Base-by-base conservation (phyloP, 2,888 invertebrate genomes). In the Thysanoteuthis rhombus region DNA sequence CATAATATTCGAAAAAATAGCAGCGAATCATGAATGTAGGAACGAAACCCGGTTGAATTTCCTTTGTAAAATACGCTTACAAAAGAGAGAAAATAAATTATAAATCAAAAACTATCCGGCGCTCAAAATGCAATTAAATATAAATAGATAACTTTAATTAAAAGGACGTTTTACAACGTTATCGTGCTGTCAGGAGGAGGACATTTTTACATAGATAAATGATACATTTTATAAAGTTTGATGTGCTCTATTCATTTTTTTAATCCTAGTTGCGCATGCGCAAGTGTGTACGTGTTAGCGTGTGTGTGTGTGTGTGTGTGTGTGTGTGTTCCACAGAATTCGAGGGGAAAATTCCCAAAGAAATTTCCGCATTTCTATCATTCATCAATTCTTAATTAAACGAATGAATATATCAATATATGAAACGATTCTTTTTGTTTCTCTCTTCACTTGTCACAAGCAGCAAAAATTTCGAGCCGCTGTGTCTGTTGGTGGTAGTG, bases 121-220 rank as follows among this genome's bases (percentile, higher is more conserved):
- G 25, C 6, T 52, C 25, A 52, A 52, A 75, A n/a, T 36, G 10
- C 75, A 75, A 75, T 75, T 75, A 75, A 75, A 75, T 75, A 75
- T 75, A 75, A 75, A 75, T 75, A 75, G 75, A 75, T 75, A 75
- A 75, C 75, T 75, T 75, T 75, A 75, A 75, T 75, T 75, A 75
- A 75, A 75, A 75, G 75, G 75, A n/a, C 36, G 75, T 12, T 75
- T 75, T 75, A 75, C 75, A 58, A 75, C n/a, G n/a, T 75, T n/a
- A 75, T 75, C n/a, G n/a, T 36, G 75, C n/a, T 75, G 75, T 75
- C 75, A 75, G n/a, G n/a, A n/a, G n/a, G 16, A n/a, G 16, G 75
- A 75, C n/a, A 75, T 75, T 75, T 75, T 75, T 75, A 75, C 75
- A n/a, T 75, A 75, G 75, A 75, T 75, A 75, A n/a, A 75, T 75